phyloP scores from a whole-genome alignment of 1,140 invertebrate genomes.

The Acyrthosiphon pisum region DNA sequence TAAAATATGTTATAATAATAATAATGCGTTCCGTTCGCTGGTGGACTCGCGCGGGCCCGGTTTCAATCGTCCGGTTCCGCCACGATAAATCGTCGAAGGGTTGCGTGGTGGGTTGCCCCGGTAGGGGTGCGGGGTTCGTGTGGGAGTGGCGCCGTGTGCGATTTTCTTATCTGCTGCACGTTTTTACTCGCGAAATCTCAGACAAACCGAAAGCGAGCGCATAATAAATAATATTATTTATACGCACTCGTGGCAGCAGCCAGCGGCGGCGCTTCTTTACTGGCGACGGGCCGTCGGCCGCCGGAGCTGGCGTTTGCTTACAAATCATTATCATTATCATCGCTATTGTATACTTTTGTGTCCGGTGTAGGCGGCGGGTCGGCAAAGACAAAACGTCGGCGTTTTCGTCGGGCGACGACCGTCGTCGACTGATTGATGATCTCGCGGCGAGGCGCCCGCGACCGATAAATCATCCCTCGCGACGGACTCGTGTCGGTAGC shows the following conservation, averaged over 20 bases:
- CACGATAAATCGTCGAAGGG: not conserved
- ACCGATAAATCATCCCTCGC: constrained; percentile 42
- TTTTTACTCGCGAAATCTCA: not conserved
- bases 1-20: no score
- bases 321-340: not conserved
- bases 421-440: constrained; percentile 44
- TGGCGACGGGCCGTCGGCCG: constrained; percentile 21
- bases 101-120: not conserved
- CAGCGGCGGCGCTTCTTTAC: not conserved
- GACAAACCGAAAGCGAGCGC: no score
- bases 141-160: no score
- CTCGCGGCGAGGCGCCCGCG: not conserved
- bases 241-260: not conserved
- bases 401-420: not conserved
- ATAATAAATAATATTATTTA: not conserved
- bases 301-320: not conserved
- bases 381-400: constrained; percentile 29
- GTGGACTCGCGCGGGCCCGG: no score
- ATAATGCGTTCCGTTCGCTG: no score
- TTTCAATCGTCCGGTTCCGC: no score
- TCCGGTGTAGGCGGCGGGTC: not conserved
- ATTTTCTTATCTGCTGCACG: not conserved
- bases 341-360: not conserved
- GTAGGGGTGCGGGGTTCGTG: not conserved
- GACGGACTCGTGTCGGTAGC: not conserved